Percentiles rank a stretch among this genome's conserved stretches.
These are phyloP conservation scores for Calephelis nemesis DNA, from an alignment of 1,140 invertebrate genomes.

Conservation along the genomic window DNA sequence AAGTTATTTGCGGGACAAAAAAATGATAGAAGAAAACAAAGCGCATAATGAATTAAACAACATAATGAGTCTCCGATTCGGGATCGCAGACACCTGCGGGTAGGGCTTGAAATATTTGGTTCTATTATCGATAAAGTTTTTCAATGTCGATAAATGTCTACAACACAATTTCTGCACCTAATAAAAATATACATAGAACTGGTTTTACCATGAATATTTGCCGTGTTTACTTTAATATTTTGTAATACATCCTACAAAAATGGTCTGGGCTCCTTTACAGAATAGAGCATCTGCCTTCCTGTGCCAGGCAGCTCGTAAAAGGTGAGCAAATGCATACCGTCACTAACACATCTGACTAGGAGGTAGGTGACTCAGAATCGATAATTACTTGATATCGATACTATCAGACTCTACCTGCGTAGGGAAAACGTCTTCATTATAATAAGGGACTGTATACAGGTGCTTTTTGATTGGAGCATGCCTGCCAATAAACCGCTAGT, in stretches of 20 bases:
- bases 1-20: conserved; percentile 41
- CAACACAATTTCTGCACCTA: too few species aligned
- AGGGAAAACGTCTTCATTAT: conserved; percentile 73
- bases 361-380: not conserved
- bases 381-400: conserved; percentile 14
- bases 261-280: too few species aligned
- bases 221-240: too few species aligned
- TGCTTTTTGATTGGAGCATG: conserved; percentile 50
- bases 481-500: conserved; percentile 42
- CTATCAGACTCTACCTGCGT: conserved; percentile 2
- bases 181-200: too few species aligned
- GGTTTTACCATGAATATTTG: too few species aligned
- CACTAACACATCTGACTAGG: too few species aligned
- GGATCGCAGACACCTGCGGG: conserved; percentile 64
- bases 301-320: too few species aligned
- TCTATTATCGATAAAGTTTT: not conserved
- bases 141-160: too few species aligned
- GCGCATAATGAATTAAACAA: conserved; percentile 74
- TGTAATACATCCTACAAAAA: too few species aligned
- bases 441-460: conserved; percentile 55
- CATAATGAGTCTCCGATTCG: conserved; percentile 63
- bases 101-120: conserved; percentile 16
- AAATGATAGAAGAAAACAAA: conserved; percentile 71
- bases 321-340: too few species aligned
- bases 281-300: too few species aligned